Percentiles rank a stretch among this genome's conserved stretches.
Evolutionary conservation across 2,113 vertebrate species (phyloP).

Genomic region (Tachysurus vachellii): DNA sequence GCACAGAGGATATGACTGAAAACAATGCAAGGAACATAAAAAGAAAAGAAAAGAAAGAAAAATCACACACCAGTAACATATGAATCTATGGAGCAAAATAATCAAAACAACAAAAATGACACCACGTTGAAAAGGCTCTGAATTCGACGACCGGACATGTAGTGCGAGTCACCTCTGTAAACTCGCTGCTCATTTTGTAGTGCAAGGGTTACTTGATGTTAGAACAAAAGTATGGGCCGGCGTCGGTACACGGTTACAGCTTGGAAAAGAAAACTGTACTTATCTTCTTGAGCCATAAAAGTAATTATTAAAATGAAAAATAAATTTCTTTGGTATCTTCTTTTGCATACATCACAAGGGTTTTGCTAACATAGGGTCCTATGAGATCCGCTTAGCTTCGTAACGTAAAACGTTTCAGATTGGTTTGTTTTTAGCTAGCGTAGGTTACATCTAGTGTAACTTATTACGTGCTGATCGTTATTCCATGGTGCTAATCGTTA

Average conservation of each 20-base stretch:
- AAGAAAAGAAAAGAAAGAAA: too few relatives aligned
- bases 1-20: slow-evolving; percentile 67
- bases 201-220: slow-evolving; percentile 17
- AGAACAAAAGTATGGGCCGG: not conserved
- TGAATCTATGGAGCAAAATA: not conserved
- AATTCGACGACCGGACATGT: slow-evolving; percentile 13
- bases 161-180: slow-evolving; percentile 49
- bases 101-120: not conserved
- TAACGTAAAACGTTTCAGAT: not conserved
- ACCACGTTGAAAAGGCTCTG: not conserved
- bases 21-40: not conserved
- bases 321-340: slow-evolving; percentile 50
- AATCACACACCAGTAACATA: not conserved
- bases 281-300: slow-evolving; percentile 12
- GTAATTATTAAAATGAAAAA: not conserved
- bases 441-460: not conserved
- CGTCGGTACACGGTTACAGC: not conserved
- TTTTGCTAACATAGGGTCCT: not conserved
- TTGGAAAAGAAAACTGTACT: not conserved
- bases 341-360: slow-evolving; percentile 37
- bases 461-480: too few relatives aligned
- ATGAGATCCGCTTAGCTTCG: not conserved
- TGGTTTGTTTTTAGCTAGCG: not conserved
- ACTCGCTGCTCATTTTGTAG: slow-evolving; percentile 25
- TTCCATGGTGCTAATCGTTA: not conserved